Evolutionary conservation across 1,140 invertebrate genomes (phyloP).

Genomic region (Oreohelix idahoensis): DNA sequence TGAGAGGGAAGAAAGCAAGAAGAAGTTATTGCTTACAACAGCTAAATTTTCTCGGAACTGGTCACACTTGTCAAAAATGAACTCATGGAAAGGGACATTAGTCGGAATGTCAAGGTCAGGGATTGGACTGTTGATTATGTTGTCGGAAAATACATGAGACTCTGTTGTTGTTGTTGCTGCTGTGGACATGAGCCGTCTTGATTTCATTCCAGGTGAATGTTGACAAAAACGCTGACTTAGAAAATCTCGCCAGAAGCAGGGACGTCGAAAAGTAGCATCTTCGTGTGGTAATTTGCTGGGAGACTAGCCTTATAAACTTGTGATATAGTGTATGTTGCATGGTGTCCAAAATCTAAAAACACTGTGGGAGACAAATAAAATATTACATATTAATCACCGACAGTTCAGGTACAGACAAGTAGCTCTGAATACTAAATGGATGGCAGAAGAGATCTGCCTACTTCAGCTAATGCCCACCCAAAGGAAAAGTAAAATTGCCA

Average conservation of each 20-base stretch:
- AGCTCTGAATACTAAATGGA: too few species aligned
- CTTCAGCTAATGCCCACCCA: too few species aligned
- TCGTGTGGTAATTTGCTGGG: too few species aligned
- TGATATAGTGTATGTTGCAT: too few species aligned
- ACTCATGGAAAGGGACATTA: conserved; percentile 41
- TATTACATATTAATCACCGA: too few species aligned
- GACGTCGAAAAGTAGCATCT: background rate
- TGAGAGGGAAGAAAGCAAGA: too few species aligned
- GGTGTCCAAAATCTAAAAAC: too few species aligned
- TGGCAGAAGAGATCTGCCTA: too few species aligned
- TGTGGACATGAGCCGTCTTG: background rate
- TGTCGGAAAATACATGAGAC: background rate
- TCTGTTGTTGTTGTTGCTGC: background rate
- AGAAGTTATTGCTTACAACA: conserved; percentile 44
- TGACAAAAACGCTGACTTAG: background rate
- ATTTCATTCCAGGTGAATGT: background rate
- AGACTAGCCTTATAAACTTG: too few species aligned
- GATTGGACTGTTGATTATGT: conserved; percentile 25
- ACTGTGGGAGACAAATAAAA: too few species aligned
- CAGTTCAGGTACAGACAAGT: too few species aligned
- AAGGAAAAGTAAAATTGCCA: too few species aligned
- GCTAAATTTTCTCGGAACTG: conserved; percentile 32
- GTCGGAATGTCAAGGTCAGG: conserved; percentile 39
- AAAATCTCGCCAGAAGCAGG: background rate
- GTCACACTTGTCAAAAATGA: conserved; percentile 34